A percentile compares a stretch with the other conserved stretches of the same genome.
phyloP scores from a whole-genome alignment of 2,797 vertebrate species.

The Tapera naevia region DNA sequence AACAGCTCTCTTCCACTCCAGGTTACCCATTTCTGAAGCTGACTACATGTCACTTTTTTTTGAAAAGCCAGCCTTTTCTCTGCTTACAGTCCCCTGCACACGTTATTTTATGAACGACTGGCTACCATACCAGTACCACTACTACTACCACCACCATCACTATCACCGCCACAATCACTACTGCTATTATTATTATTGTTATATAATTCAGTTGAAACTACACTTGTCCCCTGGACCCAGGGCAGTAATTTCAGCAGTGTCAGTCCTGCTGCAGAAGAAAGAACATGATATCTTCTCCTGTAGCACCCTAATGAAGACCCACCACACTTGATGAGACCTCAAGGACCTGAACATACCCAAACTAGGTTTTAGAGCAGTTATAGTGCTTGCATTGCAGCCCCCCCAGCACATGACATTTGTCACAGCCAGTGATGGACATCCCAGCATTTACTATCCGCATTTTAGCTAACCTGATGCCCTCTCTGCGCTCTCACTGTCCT shows the following conservation, averaged over 20 bases:
- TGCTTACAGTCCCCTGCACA: background rate
- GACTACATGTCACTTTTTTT: background rate
- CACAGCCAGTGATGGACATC: background rate
- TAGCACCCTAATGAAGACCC: background rate
- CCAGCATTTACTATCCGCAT: background rate
- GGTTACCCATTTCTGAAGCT: background rate
- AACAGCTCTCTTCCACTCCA: background rate
- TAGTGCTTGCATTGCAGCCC: background rate
- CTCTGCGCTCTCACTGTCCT: fast-evolving
- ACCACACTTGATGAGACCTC: background rate
- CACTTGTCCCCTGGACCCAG: background rate
- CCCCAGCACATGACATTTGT: background rate
- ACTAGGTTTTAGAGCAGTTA: background rate
- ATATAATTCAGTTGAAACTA: background rate
- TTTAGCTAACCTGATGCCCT: background rate
- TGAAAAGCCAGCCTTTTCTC: background rate
- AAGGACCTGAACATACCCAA: background rate
- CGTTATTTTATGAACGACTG: background rate
- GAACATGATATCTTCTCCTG: fast-evolving
- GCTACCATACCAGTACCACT: background rate
- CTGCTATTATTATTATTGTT: too few relatives aligned
- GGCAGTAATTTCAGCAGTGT: background rate
- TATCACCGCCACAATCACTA: too few relatives aligned
- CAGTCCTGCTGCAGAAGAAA: background rate
- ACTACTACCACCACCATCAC: too few relatives aligned